phyloP scores from a whole-genome alignment of 2,888 invertebrate genomes.

The Chymomyza procnemis region DNA sequence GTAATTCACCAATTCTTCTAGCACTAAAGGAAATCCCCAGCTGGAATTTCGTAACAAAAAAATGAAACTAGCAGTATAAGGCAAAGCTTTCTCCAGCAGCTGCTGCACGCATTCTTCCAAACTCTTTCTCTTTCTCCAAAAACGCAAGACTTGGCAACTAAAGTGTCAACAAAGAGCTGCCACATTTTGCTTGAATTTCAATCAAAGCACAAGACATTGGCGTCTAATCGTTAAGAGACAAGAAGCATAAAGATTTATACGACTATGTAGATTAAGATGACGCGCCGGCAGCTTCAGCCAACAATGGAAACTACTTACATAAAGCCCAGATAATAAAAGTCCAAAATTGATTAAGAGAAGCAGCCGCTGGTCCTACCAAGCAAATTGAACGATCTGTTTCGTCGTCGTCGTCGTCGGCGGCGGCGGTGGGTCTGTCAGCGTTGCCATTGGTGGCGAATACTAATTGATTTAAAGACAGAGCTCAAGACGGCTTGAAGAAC shows the following conservation, averaged over 20 bases:
- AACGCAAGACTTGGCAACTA: too few relatives aligned
- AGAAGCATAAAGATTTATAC: background rate
- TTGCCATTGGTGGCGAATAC: constrained; percentile 9
- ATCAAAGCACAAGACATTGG: background rate
- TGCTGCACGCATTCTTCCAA: too few relatives aligned
- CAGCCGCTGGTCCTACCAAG: background rate
- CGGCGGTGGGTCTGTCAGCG: background rate
- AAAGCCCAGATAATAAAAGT: background rate
- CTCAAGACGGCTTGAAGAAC: constrained; percentile 32
- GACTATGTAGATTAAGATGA: background rate
- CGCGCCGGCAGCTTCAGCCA: too few relatives aligned
- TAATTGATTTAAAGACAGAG: constrained; percentile 66
- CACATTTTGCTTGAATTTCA: background rate
- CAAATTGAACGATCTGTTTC: background rate
- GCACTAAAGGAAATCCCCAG: too few relatives aligned
- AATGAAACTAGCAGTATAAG: too few relatives aligned
- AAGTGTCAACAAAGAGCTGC: background rate
- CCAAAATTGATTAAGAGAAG: background rate
- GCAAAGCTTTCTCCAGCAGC: too few relatives aligned
- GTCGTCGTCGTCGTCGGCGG: too few relatives aligned
- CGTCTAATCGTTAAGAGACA: background rate
- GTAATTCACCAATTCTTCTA: too few relatives aligned
- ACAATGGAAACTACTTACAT: background rate
- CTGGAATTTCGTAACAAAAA: too few relatives aligned
- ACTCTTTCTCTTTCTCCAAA: background rate